Evolutionary conservation across 2,888 invertebrate genomes (phyloP), one percentile per base, ranked within the genome.

Genomic region (Tetrapedia diversipes): DNA sequence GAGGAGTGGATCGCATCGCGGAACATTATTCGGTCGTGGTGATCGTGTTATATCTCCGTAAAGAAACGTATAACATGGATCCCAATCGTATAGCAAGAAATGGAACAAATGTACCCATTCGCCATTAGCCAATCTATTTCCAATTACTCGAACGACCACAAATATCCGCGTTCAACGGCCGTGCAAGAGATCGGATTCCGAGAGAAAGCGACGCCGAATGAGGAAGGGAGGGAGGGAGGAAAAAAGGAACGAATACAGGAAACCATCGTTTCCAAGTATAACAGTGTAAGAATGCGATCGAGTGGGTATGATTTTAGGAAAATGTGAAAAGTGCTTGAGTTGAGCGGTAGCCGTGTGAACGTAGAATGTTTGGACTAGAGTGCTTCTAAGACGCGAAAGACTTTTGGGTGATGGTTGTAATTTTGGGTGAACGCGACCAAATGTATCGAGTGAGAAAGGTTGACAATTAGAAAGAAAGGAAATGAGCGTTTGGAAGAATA

Each of bases 121-220:
- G 32, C n/a, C 34, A 41, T 49, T 61, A 61, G 32, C 34, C 60
- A 45, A 61, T 61, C 47, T 34, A 61, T 47, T 61, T 65, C 32
- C 54, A 54, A 43, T 65, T 54, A 54, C 19, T 32, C 19, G 27
- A 56, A 27, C 34, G 45, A 57, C 45, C 57, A 22, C 57, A 47
- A 24, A 37, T 34, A 45, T 47, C 29, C 56, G 34, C 27, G 32
- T 56, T 27, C 43, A 34, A 66, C 57, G 37, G 19, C 63, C 8
- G 39, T 27, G 49, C 37, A 29, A 37, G 63, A 29, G 19, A 51
- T 49, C 47, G 24, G n/a, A 56, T n/a, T 1, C n/a, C 3, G 4
- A 39, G 39, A 19, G 39, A 47, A 60, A 14, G 27, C 27, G 19
- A 22, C n/a, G 22, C 24, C 24, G 34, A 4, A 43, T 41, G 14